These are phyloP conservation scores for Protonibea diacanthus DNA, from an alignment of 2,797 vertebrate genomes.

Conservation along the genomic window DNA sequence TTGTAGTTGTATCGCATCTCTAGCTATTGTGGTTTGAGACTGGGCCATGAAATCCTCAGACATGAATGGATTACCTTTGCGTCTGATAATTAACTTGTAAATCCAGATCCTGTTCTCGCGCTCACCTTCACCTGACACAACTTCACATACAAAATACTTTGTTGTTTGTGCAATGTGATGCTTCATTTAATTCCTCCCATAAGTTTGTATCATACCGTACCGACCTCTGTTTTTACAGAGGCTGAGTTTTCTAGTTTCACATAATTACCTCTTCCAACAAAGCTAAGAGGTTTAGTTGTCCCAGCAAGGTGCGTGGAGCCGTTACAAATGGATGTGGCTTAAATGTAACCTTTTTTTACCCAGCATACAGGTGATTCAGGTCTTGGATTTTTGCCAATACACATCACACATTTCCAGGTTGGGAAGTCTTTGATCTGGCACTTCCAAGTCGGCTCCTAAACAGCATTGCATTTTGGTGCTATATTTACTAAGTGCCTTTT, in stretches of 20 bases:
- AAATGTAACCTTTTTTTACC: not conserved
- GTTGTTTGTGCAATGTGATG: slow-evolving; percentile 6
- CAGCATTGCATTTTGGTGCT: slow-evolving; percentile 6
- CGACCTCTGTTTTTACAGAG: not conserved
- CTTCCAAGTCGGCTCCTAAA: slow-evolving; percentile 24
- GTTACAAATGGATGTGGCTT: slow-evolving; percentile 5
- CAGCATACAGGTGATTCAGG: not conserved
- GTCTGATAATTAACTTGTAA: slow-evolving; percentile 37
- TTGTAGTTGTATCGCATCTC: slow-evolving; percentile 4
- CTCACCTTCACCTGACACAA: not conserved
- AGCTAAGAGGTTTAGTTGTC: slow-evolving; percentile 16
- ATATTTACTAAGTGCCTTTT: slow-evolving; percentile 29
- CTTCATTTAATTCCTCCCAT: not conserved
- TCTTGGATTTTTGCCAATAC: not conserved
- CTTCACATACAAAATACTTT: slow-evolving; percentile 24
- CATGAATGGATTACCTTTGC: slow-evolving; percentile 30
- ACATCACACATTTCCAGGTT: slow-evolving; percentile 9
- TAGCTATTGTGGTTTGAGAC: slow-evolving; percentile 32
- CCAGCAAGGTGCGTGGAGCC: not conserved
- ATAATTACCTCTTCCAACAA: slow-evolving; percentile 33
- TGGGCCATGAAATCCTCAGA: slow-evolving; percentile 24
- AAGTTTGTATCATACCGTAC: slow-evolving; percentile 3
- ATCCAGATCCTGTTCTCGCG: slow-evolving; percentile 27
- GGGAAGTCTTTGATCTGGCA: slow-evolving; percentile 15
- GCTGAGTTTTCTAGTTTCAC: slow-evolving; percentile 9